Evolutionary conservation across 1,140 invertebrate genomes (phyloP).

Genomic region (Stegodyphus mimosarum): DNA sequence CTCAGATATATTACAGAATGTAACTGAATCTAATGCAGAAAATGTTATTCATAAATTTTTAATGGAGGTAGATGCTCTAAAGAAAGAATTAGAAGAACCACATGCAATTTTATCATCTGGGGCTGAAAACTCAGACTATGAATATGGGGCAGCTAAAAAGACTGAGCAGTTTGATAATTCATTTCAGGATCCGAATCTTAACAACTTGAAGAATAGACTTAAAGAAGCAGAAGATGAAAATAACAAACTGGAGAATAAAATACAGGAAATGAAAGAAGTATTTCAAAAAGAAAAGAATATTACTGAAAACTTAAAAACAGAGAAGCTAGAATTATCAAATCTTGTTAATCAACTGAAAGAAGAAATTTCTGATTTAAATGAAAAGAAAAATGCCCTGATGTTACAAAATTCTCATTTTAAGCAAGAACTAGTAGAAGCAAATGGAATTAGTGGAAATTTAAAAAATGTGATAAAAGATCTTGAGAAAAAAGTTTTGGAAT

Average conservation of each 20-base stretch:
- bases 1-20: background rate
- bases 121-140: background rate
- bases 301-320: conserved; percentile 8
- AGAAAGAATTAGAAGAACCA: background rate
- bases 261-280: background rate
- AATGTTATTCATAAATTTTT: background rate
- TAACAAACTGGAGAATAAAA: background rate
- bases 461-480: background rate
- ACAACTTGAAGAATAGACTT: background rate
- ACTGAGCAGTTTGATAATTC: background rate
- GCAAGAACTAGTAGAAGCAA: background rate
- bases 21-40: background rate
- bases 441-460: background rate
- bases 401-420: background rate
- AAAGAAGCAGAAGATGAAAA: conserved; percentile 8
- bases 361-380: background rate
- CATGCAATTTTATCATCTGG: background rate
- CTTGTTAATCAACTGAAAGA: background rate
- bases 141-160: background rate
- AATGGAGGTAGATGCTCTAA: background rate
- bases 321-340: conserved; percentile 16
- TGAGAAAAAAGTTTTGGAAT: background rate
- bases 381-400: background rate
- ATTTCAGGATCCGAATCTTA: background rate
- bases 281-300: background rate